A percentile compares a stretch with the other conserved stretches of the same genome.
Evolutionary conservation across 2,113 vertebrate species (phyloP).

Genomic region (Falco punctatus): DNA sequence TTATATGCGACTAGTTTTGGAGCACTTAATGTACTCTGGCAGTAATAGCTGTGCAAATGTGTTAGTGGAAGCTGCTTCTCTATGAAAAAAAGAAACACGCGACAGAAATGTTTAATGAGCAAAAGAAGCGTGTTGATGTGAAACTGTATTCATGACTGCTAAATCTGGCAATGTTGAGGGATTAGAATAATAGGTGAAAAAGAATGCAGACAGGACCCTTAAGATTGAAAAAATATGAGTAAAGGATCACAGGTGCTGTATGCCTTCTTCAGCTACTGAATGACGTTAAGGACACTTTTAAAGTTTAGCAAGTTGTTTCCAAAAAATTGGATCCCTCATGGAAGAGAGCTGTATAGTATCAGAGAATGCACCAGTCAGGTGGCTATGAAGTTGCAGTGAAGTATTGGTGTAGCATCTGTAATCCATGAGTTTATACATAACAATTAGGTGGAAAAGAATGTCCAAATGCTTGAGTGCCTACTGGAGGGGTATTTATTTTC

Average conservation of each 20-base stretch:
- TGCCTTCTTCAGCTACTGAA: background rate
- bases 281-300: background rate
- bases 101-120: background rate
- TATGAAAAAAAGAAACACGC: background rate
- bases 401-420: background rate
- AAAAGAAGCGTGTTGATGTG: background rate
- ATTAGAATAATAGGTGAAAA: background rate
- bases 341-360: background rate
- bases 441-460: background rate
- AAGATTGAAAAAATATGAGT: background rate
- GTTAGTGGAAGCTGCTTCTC: background rate
- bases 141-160: background rate
- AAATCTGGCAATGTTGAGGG: background rate
- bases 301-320: background rate
- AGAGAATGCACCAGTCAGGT: background rate
- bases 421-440: background rate
- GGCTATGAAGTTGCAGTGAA: background rate
- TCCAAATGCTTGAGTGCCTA: background rate
- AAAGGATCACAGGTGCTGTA: background rate
- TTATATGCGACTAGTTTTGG: background rate
- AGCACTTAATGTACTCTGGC: background rate
- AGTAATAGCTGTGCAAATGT: background rate
- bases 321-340: background rate
- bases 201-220: background rate
- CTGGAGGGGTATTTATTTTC: background rate